Evolutionary conservation across 2,888 invertebrate genomes (phyloP), one percentile per base, ranked within the genome.

Genomic region (Resseliella maxima): DNA sequence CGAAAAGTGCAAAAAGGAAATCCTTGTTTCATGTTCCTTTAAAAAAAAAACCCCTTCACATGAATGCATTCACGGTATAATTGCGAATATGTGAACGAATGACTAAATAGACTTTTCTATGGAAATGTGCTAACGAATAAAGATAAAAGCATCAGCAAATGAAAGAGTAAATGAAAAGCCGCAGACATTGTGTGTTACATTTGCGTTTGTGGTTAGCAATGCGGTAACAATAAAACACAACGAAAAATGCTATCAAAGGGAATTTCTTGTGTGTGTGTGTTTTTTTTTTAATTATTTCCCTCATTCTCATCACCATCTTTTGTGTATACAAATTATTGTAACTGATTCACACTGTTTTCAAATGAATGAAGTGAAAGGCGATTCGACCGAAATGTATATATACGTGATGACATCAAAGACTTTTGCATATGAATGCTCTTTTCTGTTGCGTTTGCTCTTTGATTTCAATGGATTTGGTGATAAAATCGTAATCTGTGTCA

Each of bases 281-380:
- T 72, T 72, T 72, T 72, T 72, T 72, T 72, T 72, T 72, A 72
- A 72, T 72, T 72, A 72, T 72, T 72, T 72, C 72, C 72, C 31
- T 27, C 31, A 72, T 72, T 72, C 72, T 72, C 72, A 72, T 15
- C n/a, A n/a, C n/a, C 72, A 15, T 18, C 72, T 35, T 72, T 72
- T 72, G 72, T 31, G 72, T 27, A 10, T 31, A 27, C 10, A 72
- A 72, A 31, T 72, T 72, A 72, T 72, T 72, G 72, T 72, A 31
- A 72, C 72, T 27, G 35, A 72, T 72, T 31, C 72, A 72, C 72
- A 72, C 72, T 72, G 72, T 31, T 72, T 35, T 59, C 3, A n/a
- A 59, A 72, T 72, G 72, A 72, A 18, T 15, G 72, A 72, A 31
- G 72, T 72, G 72, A 72, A 72, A 72, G 72, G 72, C 72, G 72